Base-by-base conservation (phyloP, 1,140 invertebrate species). In the Sitobion miscanthi region DNA sequence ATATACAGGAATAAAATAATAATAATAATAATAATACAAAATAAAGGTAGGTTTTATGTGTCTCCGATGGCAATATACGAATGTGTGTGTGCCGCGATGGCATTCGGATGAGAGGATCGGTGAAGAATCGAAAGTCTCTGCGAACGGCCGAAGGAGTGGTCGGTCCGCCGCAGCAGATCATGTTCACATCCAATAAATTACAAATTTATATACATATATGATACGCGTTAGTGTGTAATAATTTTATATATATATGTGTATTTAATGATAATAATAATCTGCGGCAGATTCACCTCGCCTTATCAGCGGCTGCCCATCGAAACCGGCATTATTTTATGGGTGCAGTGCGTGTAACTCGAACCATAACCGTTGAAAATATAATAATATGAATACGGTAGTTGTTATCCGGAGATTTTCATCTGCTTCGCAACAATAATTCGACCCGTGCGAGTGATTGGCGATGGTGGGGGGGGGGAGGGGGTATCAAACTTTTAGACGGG, bases 361-460 rank as follows among this genome's bases (percentile, higher is more conserved):
- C 62, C 54, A 47, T 62, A 62, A 90, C 35, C 89, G 38, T 62
- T 91, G 62, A 91, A 77, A 47, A 91, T 91, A 52, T 52, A 91
- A 91, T 82, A 47, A 91, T 91, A 52, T 52, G 82, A 91, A 91
- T 91, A 91, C 90, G 90, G 90, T 91, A 91, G 90, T 83, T 91
- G 47, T n/a, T 54, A 49, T 54, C 3, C 69, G 69, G 49, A 91
- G 38, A 77, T 91, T 91, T 25, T 47, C 62, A 91, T 82, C 90
- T 69, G 20, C 11, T 62, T 23, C 1, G 57, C 25, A 38, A 83
- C 45, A 91, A 82, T 54, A 54, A 4, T 8, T 62, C 23, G 8
- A 62, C 23, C 17, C 9, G 38, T 49, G 47, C 14, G 47, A 11
- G 0, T 11, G 83, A 85, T 62, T 0, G 42, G 3, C 2, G 38